Evolutionary conservation across 2,113 vertebrate genomes (phyloP).

Genomic region (Chinchilla lanigera): DNA sequence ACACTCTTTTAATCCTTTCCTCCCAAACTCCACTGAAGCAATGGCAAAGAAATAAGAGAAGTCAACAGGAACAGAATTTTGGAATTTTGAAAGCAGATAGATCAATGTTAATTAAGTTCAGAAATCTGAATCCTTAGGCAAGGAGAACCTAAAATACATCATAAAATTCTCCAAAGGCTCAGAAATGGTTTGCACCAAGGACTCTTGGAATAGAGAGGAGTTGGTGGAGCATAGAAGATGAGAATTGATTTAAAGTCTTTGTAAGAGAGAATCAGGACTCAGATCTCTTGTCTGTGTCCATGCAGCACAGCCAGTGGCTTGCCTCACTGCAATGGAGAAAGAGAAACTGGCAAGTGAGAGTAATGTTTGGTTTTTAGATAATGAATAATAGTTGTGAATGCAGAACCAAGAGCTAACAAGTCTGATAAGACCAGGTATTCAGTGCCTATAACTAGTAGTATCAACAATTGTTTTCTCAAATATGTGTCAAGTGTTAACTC

Average conservation of each 20-base stretch:
- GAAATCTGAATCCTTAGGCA: slow-evolving; percentile 18
- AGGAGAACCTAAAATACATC: not conserved
- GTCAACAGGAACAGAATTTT: slow-evolving; percentile 12
- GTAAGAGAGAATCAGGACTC: not conserved
- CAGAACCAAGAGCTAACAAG: not conserved
- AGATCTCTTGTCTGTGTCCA: not conserved
- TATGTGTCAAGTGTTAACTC: not conserved
- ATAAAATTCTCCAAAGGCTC: not conserved
- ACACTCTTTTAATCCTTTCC: not conserved
- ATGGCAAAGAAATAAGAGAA: not conserved
- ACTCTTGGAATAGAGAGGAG: not conserved
- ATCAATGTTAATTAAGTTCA: slow-evolving; percentile 40
- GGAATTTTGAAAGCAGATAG: not conserved
- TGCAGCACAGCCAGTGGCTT: not conserved
- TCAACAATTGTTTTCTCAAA: not conserved
- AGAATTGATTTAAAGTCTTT: not conserved
- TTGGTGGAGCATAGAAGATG: not conserved
- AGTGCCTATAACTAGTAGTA: not conserved
- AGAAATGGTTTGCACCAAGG: not conserved
- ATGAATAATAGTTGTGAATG: not conserved
- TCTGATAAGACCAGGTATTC: not conserved
- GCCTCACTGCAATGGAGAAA: not conserved
- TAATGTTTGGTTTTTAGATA: not conserved
- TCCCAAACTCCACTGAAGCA: not conserved
- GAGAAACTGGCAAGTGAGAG: not conserved